Evolutionary conservation across 1,140 invertebrate genomes (phyloP).

Genomic region (Scaptomyza montana): DNA sequence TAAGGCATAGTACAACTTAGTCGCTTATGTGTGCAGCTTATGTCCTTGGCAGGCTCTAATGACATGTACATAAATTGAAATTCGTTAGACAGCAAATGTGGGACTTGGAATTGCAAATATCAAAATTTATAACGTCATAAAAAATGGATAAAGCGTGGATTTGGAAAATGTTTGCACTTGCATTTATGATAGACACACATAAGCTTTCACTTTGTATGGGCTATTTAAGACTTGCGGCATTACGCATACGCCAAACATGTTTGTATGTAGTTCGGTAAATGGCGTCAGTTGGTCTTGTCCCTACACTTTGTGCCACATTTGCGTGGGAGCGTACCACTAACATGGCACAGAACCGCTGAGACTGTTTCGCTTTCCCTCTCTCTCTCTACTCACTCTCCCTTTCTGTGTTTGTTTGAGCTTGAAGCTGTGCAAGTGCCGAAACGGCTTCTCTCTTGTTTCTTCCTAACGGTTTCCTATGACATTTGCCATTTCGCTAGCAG

Average conservation of each 20-base stretch:
- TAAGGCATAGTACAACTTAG: background rate
- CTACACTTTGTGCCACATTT: conserved; percentile 19
- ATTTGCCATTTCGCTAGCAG: conserved; percentile 60
- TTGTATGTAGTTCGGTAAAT: conserved; percentile 9
- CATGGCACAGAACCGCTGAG: conserved; percentile 1
- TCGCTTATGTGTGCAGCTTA: background rate
- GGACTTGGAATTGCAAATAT: conserved; percentile 35
- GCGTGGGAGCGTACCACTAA: conserved; percentile 8
- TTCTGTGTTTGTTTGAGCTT: conserved; percentile 2
- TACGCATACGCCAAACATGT: conserved; percentile 51
- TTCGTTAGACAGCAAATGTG: conserved; percentile 41
- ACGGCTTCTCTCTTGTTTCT: conserved; percentile 6
- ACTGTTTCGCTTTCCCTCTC: background rate
- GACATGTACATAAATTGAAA: conserved; percentile 63
- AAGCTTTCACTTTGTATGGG: conserved; percentile 38
- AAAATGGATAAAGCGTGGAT: conserved; percentile 21
- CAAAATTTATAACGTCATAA: conserved; percentile 24
- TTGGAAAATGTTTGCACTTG: conserved; percentile 10
- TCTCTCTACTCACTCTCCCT: background rate
- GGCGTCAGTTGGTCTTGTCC: conserved; percentile 58
- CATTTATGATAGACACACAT: conserved; percentile 42
- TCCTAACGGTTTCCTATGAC: conserved; percentile 26
- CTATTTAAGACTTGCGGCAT: conserved; percentile 33
- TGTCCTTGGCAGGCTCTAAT: conserved; percentile 38
- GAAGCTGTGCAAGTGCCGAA: conserved; percentile 43